Evolutionary conservation across 2,113 vertebrate species (phyloP), one percentile per base, ranked within the genome.

Genomic region (Nothobranchius furzeri): DNA sequence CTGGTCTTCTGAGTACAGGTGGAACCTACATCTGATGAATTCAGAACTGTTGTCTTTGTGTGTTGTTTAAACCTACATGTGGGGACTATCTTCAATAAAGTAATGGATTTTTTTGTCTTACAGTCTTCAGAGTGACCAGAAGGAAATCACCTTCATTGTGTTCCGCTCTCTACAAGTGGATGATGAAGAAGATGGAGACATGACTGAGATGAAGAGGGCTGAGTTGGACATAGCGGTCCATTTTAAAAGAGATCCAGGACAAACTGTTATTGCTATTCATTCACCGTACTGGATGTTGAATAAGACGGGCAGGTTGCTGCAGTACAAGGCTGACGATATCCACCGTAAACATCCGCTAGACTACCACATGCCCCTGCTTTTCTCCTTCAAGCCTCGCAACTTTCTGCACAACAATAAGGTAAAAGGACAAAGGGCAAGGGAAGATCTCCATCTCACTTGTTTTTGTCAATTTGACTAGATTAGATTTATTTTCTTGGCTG

Each of bases 251-350:
- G 93, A 93, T 53, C 85, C 79, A n/a, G 96, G 96, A 48, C 94
- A 98, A 84, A 89, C 92, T 10, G 54, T 94, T 78, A 72, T 98
- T 66, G 94, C 93, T 45, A 88, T 99, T 84, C 95, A 98, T 75
- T 96, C 96, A 56, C 96, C 98, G 0, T 99, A 99, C 56, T 99
- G 98, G 98, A 97, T 99, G 97, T 91, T 98, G 59, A 99, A 99
- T 88, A 98, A 98, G 90, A 99, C 98, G 0, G 91, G 92, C 40
- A 91, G 96, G 64, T 87, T 99, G 94, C 83, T 99, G 76, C 98
- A 99, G 6, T 99, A 99, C 88, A 98, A 98, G 90, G 96, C 97
- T 0, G 98, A 99, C 74, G 98, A 97, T 61, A 95, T 99, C 83
- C 98, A 98, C 81, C 95, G 96, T 71, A 98, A 98, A 76, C 98